A percentile compares a stretch with the other conserved stretches of the same genome.
These are phyloP conservation scores for Aphidius ervi DNA, from an alignment of 1,140 invertebrate genomes.

Conservation along the genomic window DNA sequence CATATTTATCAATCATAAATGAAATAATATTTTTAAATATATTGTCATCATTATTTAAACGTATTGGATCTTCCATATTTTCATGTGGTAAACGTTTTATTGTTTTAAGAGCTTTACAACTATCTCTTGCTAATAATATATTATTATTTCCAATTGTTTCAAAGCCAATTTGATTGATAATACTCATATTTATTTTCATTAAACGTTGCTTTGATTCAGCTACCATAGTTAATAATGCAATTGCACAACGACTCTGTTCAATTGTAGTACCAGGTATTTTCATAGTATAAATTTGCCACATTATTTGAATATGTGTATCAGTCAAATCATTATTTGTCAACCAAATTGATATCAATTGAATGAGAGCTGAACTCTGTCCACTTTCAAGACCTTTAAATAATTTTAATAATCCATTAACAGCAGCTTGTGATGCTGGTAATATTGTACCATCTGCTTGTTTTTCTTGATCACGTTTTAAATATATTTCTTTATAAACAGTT, in stretches of 20 bases:
- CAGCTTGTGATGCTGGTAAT: conserved; percentile 25
- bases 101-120: conserved; percentile 58
- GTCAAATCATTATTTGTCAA: conserved; percentile 59
- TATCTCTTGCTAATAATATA: conserved; percentile 56
- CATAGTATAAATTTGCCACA: conserved; percentile 78
- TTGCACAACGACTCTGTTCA: conserved; percentile 64
- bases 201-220: conserved; percentile 56
- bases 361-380: conserved; percentile 66
- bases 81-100: conserved; percentile 42
- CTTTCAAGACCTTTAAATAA: conserved; percentile 34
- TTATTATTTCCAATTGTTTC: conserved; percentile 53
- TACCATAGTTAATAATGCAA: conserved; percentile 72
- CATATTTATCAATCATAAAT: conserved; percentile 53
- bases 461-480: conserved; percentile 44
- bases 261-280: conserved; percentile 67
- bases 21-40: conserved; percentile 53
- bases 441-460: conserved; percentile 35
- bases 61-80: conserved; percentile 33
- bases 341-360: conserved; percentile 67
- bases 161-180: conserved; percentile 57
- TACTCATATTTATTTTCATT: conserved; percentile 58
- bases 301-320: conserved; percentile 57
- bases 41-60: conserved; percentile 54
- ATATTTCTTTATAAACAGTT: conserved; percentile 62
- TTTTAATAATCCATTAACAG: conserved; percentile 31